Percentiles rank a stretch among this genome's conserved stretches.
Conservation (phyloP, 53 echinoderm and acorn worm genomes). For the Crossaster papposus region DNA sequence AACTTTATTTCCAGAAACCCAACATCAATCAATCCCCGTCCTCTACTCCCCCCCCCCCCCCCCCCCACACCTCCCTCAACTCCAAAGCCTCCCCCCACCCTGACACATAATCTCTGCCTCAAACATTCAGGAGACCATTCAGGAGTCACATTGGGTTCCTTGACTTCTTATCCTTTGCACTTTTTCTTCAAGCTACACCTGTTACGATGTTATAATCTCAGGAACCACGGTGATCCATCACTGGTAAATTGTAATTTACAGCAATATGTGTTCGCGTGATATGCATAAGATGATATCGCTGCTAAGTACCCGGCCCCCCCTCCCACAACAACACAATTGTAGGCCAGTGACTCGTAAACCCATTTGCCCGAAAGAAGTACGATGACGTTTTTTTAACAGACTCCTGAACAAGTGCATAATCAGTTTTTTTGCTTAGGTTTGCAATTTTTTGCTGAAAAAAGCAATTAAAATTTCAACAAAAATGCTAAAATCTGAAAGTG, state of each 20-base stretch:
- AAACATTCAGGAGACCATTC: background rate
- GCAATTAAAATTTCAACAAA: background rate
- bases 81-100: background rate
- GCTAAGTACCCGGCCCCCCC: background rate
- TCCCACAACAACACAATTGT: background rate
- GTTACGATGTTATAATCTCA: background rate
- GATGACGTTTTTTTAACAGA: background rate
- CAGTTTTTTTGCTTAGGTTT: background rate
- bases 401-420: background rate
- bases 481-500: background rate
- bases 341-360: background rate
- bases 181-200: background rate
- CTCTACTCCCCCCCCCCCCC: background rate
- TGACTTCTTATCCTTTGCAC: background rate
- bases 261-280: background rate
- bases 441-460: background rate
- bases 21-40: background rate
- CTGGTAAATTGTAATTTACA: background rate
- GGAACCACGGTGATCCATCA: constrained; percentile 31
- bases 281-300: background rate
- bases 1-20: background rate
- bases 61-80: background rate
- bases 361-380: background rate
- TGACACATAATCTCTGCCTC: background rate
- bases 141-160: background rate